phyloP scores from a whole-genome alignment of 2,113 vertebrate genomes.

The Bubo scandiacus region DNA sequence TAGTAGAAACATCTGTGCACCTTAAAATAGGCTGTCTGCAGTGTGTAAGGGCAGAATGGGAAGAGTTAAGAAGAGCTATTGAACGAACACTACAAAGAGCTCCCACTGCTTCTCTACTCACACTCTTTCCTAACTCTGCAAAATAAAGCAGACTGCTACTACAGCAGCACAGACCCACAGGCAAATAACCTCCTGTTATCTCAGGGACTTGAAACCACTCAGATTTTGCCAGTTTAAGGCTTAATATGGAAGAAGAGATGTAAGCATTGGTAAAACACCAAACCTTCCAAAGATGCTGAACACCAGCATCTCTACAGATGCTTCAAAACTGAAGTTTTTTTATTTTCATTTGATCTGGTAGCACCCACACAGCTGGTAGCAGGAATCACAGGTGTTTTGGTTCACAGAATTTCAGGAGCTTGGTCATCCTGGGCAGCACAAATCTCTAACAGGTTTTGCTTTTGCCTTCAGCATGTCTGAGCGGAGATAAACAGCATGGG shows the following conservation, averaged over 20 bases:
- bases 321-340: background rate
- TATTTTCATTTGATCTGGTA: background rate
- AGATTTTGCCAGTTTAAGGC: background rate
- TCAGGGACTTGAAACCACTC: background rate
- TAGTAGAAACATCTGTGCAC: slow-evolving; percentile 44
- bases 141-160: background rate
- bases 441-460: background rate
- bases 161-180: background rate
- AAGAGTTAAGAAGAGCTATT: background rate
- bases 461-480: background rate
- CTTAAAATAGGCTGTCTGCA: slow-evolving; percentile 44
- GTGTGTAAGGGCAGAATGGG: background rate
- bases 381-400: background rate
- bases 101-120: background rate
- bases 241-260: background rate
- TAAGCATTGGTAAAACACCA: background rate
- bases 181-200: background rate
- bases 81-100: background rate
- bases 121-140: background rate
- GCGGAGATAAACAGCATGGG: background rate
- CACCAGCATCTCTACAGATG: background rate
- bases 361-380: background rate
- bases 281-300: background rate
- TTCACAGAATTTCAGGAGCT: background rate
- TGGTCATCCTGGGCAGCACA: background rate